A percentile compares a stretch with the other conserved stretches of the same genome.
Evolutionary conservation across 2,888 invertebrate species (phyloP).

Genomic region (Platycnemis pennipes): DNA sequence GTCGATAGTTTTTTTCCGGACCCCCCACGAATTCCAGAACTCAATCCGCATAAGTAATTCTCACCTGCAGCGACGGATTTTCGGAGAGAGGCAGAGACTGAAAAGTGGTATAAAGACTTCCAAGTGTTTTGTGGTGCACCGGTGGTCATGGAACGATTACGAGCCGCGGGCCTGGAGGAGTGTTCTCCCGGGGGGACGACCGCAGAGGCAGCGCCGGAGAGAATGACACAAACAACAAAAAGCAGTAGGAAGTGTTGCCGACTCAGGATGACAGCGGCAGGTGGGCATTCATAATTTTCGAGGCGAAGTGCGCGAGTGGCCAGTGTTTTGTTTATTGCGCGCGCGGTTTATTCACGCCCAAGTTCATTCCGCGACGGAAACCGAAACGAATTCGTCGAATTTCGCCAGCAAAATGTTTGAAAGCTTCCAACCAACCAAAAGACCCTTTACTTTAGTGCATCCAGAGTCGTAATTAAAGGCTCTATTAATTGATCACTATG

Average conservation of each 20-base stretch:
- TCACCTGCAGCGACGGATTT: background rate
- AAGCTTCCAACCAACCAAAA: background rate
- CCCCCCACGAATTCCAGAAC: background rate
- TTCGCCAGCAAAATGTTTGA: background rate
- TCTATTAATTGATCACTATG: background rate
- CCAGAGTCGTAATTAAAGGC: background rate
- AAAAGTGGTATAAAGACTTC: background rate
- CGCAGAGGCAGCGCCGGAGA: background rate
- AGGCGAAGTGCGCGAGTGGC: background rate
- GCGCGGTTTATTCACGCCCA: background rate
- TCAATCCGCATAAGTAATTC: background rate
- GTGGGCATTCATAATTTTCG: slow-evolving; percentile 56
- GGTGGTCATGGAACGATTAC: background rate
- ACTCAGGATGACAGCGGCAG: slow-evolving; percentile 33
- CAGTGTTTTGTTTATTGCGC: background rate
- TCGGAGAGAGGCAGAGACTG: background rate
- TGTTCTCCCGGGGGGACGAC: slow-evolving; percentile 16
- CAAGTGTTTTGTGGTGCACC: background rate
- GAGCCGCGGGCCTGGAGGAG: background rate
- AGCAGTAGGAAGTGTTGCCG: slow-evolving; percentile 43
- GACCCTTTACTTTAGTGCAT: background rate
- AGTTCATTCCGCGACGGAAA: background rate
- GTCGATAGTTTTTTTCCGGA: background rate
- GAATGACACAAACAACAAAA: background rate
- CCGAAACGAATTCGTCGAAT: background rate